Evolutionary conservation across 2,888 invertebrate species (phyloP).

Genomic region (Alloplasta piceator): DNA sequence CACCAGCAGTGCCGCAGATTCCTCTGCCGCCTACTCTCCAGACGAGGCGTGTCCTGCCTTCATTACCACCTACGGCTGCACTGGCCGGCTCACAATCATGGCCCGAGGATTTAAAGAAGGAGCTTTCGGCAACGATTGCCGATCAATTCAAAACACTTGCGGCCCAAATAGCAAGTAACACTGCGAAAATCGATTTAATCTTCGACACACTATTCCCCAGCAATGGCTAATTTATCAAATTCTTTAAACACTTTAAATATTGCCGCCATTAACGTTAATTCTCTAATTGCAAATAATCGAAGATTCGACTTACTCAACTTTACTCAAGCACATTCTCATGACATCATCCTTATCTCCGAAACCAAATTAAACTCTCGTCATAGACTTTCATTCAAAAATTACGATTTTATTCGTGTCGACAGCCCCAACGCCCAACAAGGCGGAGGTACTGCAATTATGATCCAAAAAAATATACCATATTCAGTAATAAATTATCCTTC

Average conservation of each 20-base stretch:
- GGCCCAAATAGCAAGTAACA: constrained; percentile 14
- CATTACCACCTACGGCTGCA: too few species aligned
- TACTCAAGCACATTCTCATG: constrained; percentile 1
- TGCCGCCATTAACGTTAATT: constrained; percentile 9
- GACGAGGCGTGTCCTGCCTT: too few species aligned
- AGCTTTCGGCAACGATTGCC: background rate
- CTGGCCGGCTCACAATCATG: too few species aligned
- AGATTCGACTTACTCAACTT: constrained; percentile 4
- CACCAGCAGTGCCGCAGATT: too few species aligned
- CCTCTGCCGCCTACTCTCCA: too few species aligned
- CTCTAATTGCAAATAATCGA: too few species aligned
- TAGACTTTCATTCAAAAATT: constrained; percentile 42
- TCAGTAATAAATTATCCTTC: constrained; percentile 28
- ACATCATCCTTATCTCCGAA: too few species aligned
- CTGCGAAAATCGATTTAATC: constrained; percentile 6
- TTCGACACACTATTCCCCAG: constrained; percentile 1
- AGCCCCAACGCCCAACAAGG: too few species aligned
- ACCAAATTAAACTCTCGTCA: too few species aligned
- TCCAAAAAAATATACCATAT: constrained; percentile 53
- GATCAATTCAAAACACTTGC: constrained; percentile 1
- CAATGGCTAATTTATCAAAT: background rate
- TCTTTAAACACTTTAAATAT: background rate
- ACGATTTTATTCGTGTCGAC: constrained; percentile 49
- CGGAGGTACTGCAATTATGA: too few species aligned
- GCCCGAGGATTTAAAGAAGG: background rate